phyloP scores from a whole-genome alignment of 2,797 vertebrate species.

The Melanotaenia trifasciata region DNA sequence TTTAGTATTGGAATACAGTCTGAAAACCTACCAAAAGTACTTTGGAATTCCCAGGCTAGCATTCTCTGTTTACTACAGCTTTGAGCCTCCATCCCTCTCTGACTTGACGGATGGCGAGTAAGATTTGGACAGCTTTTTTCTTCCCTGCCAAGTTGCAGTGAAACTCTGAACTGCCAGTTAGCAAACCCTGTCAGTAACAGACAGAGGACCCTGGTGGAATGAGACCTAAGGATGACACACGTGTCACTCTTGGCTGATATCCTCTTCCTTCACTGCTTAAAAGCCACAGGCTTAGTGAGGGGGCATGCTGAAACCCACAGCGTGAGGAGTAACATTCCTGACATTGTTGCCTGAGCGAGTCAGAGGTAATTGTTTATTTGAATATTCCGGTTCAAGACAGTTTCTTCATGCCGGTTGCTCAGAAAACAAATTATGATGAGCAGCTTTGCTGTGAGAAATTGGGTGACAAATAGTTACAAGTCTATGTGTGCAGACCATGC shows the following conservation, averaged over 20 bases:
- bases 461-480: slow-evolving; percentile 65
- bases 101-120: slow-evolving; percentile 24
- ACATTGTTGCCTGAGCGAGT: slow-evolving; percentile 63
- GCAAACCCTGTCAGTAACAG: slow-evolving; percentile 57
- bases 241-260: slow-evolving; percentile 56
- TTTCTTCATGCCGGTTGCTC: slow-evolving; percentile 62
- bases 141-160: slow-evolving; percentile 41
- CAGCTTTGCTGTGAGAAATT: slow-evolving; percentile 52
- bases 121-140: slow-evolving; percentile 56
- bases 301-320: slow-evolving; percentile 63
- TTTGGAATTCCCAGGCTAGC: slow-evolving; percentile 81
- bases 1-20: slow-evolving; percentile 38
- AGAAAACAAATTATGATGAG: slow-evolving; percentile 63
- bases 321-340: slow-evolving; percentile 65
- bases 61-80: slow-evolving; percentile 76
- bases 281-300: slow-evolving; percentile 54
- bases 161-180: slow-evolving; percentile 46
- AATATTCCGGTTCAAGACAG: slow-evolving; percentile 65
- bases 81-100: slow-evolving; percentile 65
- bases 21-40: slow-evolving; percentile 67
- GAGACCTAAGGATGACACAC: slow-evolving; percentile 62
- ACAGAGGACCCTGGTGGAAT: slow-evolving; percentile 45
- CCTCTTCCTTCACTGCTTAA: slow-evolving; percentile 35
- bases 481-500: slow-evolving; percentile 49
- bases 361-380: slow-evolving; percentile 80